Evolutionary conservation across 2,113 vertebrate species (phyloP), one percentile per base, ranked within the genome.

Genomic region (Chaetodon trifascialis): DNA sequence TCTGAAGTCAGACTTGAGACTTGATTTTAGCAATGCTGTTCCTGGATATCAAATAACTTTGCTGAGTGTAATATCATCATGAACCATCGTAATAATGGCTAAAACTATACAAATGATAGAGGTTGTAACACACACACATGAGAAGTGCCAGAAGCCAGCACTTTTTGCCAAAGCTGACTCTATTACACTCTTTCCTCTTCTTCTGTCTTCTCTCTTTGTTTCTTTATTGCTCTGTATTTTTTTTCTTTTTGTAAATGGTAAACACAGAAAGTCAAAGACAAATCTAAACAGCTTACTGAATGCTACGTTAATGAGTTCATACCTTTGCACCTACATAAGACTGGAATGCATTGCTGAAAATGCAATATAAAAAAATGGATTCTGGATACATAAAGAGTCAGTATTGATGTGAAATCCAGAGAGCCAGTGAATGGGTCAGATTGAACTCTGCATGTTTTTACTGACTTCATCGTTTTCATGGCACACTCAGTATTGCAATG

Each of bases 401-500:
- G 5, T 69, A 42, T 17, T 66, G 46, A 65, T 71, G 8, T 23
- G 8, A 42, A 69, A 73, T 23, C 30, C 4, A 46, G 7, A n/a
- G 30, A 76, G 44, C 19, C n/a, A 19, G 2, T 71, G 36, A 81
- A 44, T 63, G 52, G 42, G 2, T 66, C 58, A 12, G 38, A 34
- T 19, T 79, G 56, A 72, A 52, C 10, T 25, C 63, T 38, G 6
- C 25, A 17, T 40, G 54, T 64, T 83, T 76, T 72, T 62, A 58
- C 52, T 51, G 51, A 23, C 7, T 72, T 76, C 52, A 16, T 47
- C 0, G 36, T 56, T 73, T 76, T 52, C 51, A 59, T 63, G 60
- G 38, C 40, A 19, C 14, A 44, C 38, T 75, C 16, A 76, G 36
- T 60, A 34, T 51, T 80, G 44, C 71, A 15, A 25, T 34, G 34